A percentile compares a stretch with the other conserved stretches of the same genome.
phyloP scores from a whole-genome alignment of 2,888 invertebrate species.

The Peribatodes rhomboidaria region DNA sequence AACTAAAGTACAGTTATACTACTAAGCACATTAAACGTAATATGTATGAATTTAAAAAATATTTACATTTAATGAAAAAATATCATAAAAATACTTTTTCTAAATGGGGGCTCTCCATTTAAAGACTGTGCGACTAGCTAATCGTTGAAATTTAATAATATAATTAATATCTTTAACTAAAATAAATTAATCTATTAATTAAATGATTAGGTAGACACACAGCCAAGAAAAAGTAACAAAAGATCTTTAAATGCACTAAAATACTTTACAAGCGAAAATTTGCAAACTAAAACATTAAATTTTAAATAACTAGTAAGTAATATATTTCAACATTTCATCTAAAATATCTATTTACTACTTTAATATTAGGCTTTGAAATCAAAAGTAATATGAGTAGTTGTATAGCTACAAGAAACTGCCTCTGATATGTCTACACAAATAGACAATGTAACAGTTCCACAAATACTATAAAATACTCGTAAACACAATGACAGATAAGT shows the following conservation, averaged over 20 bases:
- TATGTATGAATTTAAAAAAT: conserved; percentile 19
- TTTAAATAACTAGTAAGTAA: conserved; percentile 24
- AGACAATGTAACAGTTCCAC: conserved; percentile 51
- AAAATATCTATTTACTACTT: conserved; percentile 23
- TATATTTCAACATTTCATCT: conserved; percentile 25
- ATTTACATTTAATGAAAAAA: conserved; percentile 21
- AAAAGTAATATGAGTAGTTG: conserved; percentile 5
- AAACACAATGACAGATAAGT: conserved; percentile 25
- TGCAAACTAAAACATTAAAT: conserved; percentile 30
- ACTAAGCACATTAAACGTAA: conserved; percentile 37
- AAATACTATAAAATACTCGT: conserved; percentile 23
- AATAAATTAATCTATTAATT: conserved; percentile 27
- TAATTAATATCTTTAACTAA: no score
- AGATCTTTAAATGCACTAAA: conserved; percentile 42
- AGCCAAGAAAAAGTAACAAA: conserved; percentile 71
- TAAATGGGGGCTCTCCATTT: conserved; percentile 83
- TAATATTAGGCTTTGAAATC: conserved; percentile 29
- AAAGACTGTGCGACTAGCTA: conserved; percentile 64
- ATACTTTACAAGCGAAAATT: conserved; percentile 31
- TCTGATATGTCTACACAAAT: conserved; percentile 60
- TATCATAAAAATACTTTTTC: conserved; percentile 63
- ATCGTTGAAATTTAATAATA: conserved; percentile 56
- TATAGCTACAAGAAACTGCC: neutral
- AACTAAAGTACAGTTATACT: conserved; percentile 32
- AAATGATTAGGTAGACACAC: conserved; percentile 65